A percentile compares a stretch with the other conserved stretches of the same genome.
Conservation (phyloP, 2,797 vertebrate genomes). For the Rhabdophis nuchalis region DNA sequence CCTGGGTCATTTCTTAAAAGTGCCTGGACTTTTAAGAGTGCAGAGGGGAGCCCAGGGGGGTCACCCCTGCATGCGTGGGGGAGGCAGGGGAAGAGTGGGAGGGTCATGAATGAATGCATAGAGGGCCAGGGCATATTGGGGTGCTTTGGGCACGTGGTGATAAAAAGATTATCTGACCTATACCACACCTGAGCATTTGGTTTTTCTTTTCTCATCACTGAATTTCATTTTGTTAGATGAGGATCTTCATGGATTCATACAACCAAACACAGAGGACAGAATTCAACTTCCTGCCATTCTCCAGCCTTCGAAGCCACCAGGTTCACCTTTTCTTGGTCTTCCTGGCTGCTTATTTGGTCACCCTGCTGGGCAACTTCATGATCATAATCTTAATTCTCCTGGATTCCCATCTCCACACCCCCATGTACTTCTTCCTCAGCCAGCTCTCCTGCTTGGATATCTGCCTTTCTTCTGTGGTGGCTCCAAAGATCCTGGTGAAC, state of each 20-base stretch:
- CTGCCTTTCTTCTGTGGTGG: slow-evolving; percentile 12
- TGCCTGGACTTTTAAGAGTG: too few species aligned
- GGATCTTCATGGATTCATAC: neutral
- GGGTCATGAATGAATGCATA: too few species aligned
- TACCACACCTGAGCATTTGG: too few species aligned
- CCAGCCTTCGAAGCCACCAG: neutral
- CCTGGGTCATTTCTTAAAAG: too few species aligned
- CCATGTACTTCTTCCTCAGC: neutral
- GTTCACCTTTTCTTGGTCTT: neutral
- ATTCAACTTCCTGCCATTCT: neutral
- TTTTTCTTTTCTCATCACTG: too few species aligned
- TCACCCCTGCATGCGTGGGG: too few species aligned
- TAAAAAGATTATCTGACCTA: too few species aligned
- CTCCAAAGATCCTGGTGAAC: neutral
- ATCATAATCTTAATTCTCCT: neutral
- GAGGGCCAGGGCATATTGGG: too few species aligned
- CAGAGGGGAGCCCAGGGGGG: too few species aligned
- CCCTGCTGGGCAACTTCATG: neutral
- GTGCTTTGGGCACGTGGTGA: too few species aligned
- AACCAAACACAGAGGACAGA: neutral
- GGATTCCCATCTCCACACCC: neutral
- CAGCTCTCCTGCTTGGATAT: slow-evolving; percentile 35
- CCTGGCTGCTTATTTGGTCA: neutral
- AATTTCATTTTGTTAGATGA: too few species aligned
- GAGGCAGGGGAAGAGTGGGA: too few species aligned